These are phyloP conservation scores for Callyntrura sp. DNA, from an alignment of 2,888 invertebrate species.

Conservation along the genomic window DNA sequence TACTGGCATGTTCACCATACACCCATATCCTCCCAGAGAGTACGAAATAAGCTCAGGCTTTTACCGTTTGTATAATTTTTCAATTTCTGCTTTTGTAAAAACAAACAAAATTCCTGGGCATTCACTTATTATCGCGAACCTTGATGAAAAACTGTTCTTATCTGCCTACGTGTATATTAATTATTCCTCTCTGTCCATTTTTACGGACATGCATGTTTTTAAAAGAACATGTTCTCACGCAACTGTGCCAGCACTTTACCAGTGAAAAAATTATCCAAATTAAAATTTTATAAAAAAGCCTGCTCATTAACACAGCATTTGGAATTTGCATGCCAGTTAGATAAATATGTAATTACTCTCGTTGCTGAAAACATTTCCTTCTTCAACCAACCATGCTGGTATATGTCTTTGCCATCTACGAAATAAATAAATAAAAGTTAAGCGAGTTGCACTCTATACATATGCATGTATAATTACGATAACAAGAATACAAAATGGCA, in stretches of 20 bases:
- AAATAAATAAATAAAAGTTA: neutral
- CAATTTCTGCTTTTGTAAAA: constrained; percentile 48
- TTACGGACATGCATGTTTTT: constrained; percentile 3
- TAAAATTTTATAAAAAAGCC: constrained; percentile 39
- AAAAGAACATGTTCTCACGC: constrained; percentile 45
- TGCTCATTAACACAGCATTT: constrained; percentile 63
- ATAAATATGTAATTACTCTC: constrained; percentile 56
- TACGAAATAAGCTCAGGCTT: constrained; percentile 1
- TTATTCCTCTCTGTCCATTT: neutral
- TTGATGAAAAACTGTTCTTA: constrained; percentile 22
- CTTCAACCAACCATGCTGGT: neutral
- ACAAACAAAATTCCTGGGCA: constrained; percentile 65
- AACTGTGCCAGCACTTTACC: constrained; percentile 54
- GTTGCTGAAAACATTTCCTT: constrained; percentile 23
- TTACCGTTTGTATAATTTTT: neutral
- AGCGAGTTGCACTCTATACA: no score
- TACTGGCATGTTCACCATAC: constrained; percentile 15
- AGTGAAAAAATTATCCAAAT: constrained; percentile 68
- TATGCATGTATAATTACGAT: neutral
- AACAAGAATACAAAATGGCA: constrained; percentile 30
- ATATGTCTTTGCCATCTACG: no score
- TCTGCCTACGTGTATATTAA: neutral
- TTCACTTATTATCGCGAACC: constrained; percentile 10
- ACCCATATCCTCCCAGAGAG: constrained; percentile 24
- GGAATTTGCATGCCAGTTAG: constrained; percentile 54